Evolutionary conservation across 2,888 invertebrate genomes (phyloP), one percentile per base, ranked within the genome.

Genomic region (Calliphora vomitoria): DNA sequence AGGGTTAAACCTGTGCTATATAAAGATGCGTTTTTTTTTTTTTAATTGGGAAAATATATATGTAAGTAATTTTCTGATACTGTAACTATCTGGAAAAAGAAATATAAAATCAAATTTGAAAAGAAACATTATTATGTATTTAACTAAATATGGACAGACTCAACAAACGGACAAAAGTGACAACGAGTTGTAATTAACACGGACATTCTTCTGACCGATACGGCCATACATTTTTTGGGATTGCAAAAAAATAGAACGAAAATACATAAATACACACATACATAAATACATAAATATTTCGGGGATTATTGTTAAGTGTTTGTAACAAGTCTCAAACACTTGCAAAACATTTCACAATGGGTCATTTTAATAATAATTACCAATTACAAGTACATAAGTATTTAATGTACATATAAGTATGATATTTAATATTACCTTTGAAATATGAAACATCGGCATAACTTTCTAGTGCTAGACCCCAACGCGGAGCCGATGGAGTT

Each of bases 401-500:
- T 4, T 1, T 13, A 11, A 1, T 11, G 13, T 13, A 44, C 11
- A 44, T 44, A 44, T 13, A 11, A 44, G 2, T 44, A 13, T 13
- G 4, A 62, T 3, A 55, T 47, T 69, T 11, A 47, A 82, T 76
- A 94, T 94, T 91, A 95, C 95, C 94, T 94, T 94, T 94, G 92
- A 96, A 92, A 93, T 95, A 93, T 93, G 95, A 92, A 90, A 94
- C 92, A 89, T 96, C 95, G 89, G 94, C 93, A 86, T 94, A 93
- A 90, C 93, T 94, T 87, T 94, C 93, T 85, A 93, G 90, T 38
- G 95, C 94, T 90, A 95, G 95, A 25, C 95, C 95, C 95, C 95
- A 96, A 90, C 95, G 96, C 72, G 95, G 95, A 90, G 95, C 89
- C 86, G 93, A 95, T 60, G 97, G 95, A 72, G 96, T 96, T 90